Evolutionary conservation across 2,113 vertebrate species (phyloP), one percentile per base, ranked within the genome.

Genomic region (Anser brachyrhynchus): DNA sequence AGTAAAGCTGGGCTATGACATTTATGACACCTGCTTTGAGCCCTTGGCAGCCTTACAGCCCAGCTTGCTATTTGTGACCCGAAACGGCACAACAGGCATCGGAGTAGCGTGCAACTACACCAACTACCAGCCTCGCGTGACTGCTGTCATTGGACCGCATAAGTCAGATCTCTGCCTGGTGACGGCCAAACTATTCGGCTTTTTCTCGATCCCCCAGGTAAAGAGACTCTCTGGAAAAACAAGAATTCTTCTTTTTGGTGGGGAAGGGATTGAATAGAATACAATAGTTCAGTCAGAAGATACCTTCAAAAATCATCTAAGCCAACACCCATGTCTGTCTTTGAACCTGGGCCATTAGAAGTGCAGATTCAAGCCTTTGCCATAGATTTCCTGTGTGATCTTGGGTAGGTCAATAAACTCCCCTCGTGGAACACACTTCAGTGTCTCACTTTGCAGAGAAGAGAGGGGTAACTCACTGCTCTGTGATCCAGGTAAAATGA

Each of bases 161-260:
- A 94, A 46, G 4, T 99, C 99, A 0, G 98, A 98, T 13, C 98
- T 99, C 43, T 97, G 97, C 59, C 89, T 98, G 3, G 46, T 98
- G 49, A 98, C 98, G 0, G 98, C 98, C 84, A 98, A 98, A 90
- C 95, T 99, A 10, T 98, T 99, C 33, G 93, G 99, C 91, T 96
- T 96, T 95, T 98, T 99, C 95, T 92, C 98, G 43, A 97, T 99
- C 96, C 99, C 99, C 5, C 99, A 98, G 98, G 99, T 99, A 89
- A 80, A 31, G 28, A 41, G 20, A 33, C 4, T 11, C 80, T 3
- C 29, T 10, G 66, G 26, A 69, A 58, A 64, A 58, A 28, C 35
- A 26, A 17, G 19, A n/a, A 3, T 43, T 29, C 35, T 55, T 25
- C 10, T 41, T 59, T 23, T 3, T 2, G 44, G 18, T n/a, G 18